These are phyloP conservation scores for Theristus sp. DNA, from an alignment of 2,888 invertebrate species.

Conservation along the genomic window DNA sequence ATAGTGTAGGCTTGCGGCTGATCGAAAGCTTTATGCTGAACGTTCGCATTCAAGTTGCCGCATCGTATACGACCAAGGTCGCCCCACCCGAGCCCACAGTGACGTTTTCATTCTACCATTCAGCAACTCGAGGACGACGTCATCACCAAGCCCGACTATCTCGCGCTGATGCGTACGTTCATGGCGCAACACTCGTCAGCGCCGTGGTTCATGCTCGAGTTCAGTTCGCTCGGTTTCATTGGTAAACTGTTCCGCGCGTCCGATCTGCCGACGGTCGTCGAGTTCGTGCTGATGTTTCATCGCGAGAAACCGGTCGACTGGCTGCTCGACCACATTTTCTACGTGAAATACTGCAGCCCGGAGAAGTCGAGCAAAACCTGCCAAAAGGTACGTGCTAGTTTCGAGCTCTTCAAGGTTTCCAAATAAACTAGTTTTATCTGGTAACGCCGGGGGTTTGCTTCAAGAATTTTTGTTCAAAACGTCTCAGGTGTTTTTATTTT, in stretches of 20 bases:
- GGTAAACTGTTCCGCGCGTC: conserved; percentile 67
- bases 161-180: not conserved
- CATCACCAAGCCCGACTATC: conserved; percentile 17
- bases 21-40: too few species aligned
- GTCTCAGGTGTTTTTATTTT: too few species aligned
- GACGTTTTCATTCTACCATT: not conserved
- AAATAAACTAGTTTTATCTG: too few species aligned
- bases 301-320: conserved; percentile 91
- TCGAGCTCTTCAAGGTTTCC: not conserved
- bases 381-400: conserved; percentile 43
- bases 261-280: conserved; percentile 63
- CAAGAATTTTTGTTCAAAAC: too few species aligned
- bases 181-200: not conserved
- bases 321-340: conserved; percentile 70
- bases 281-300: conserved; percentile 84
- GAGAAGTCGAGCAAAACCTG: conserved; percentile 60
- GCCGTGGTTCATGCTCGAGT: conserved; percentile 72
- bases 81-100: too few species aligned
- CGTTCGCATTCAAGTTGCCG: too few species aligned
- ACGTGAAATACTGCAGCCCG: conserved; percentile 60
- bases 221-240: conserved; percentile 74
- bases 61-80: too few species aligned
- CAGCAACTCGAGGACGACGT: conserved; percentile 35
- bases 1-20: not conserved
- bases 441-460: too few species aligned